Base-by-base conservation (phyloP, 1,140 invertebrate species). In the Ostrea edulis region DNA sequence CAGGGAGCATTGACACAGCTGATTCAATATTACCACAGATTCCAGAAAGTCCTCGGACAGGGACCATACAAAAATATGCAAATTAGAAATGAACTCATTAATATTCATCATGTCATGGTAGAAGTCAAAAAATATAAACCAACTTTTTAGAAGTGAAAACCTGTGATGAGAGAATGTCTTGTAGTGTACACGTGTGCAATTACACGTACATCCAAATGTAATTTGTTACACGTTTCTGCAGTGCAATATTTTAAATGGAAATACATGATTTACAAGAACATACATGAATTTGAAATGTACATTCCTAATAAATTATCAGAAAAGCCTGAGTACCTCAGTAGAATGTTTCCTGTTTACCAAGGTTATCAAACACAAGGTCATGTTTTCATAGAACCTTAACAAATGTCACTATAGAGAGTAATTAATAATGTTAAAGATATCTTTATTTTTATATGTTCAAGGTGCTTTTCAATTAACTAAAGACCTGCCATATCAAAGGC, bases 51-150 rank as follows among this genome's bases (percentile, higher is more conserved):
- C 53, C 94, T 99, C n/a, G 97, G 97, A 5, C 97, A 98, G 8
- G 94, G 94, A 85, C 94, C 95, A 11, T 96, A 97, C 90, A 94
- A 95, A 84, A 95, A 95, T 89, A 92, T 96, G 88, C 97, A 97
- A 93, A 97, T 97, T 8, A 96, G 98, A 91, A 97, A 97, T 35
- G 98, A 99, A 95, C 96, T 99, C 29, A 98, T 99, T 0, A 99
- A 99, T 94, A 99, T 99, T 94, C 99, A 99, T 96, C 98, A 99
- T 86, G 97, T 99, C 87, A 99, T 99, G 98, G 98, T 99, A 3
- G 99, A 99, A 96, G 98, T 99, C 68, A 99, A 99, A 95, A 99
- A 99, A 96, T 99, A 99, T 95, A 96, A 99, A 98, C 96, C 98
- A 96, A 91, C 98, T 89, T 95, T 96, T 95, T 96, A 77, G 14